Conservation (phyloP, 2,888 invertebrate genomes). For the Stenolophus ochropezus region DNA sequence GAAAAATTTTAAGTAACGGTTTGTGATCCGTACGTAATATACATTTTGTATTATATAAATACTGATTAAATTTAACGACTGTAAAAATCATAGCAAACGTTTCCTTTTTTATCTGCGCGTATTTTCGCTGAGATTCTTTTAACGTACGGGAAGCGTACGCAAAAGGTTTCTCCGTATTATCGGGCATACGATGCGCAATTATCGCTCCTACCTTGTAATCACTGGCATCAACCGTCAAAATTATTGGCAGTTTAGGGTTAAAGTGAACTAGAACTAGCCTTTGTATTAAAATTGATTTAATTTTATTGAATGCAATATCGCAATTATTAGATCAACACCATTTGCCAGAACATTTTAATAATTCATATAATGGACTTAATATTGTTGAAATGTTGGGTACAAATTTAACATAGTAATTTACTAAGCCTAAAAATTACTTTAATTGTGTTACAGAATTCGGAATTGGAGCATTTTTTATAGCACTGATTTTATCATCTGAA, state of each 20-base stretch:
- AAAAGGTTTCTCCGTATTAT: slow-evolving; percentile 56
- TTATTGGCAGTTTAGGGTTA: slow-evolving; percentile 47
- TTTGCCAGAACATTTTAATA: slow-evolving; percentile 5
- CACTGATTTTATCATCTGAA: slow-evolving; percentile 37
- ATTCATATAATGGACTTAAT: slow-evolving; percentile 45
- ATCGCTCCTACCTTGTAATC: slow-evolving; percentile 19
- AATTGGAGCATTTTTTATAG: slow-evolving; percentile 44
- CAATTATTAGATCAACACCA: slow-evolving; percentile 37
- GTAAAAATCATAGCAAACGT: slow-evolving; percentile 56
- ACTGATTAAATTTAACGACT: slow-evolving; percentile 26
- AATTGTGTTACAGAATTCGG: slow-evolving; percentile 47
- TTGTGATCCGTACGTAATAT: slow-evolving; percentile 44
- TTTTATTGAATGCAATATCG: slow-evolving; percentile 5
- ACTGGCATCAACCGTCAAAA: slow-evolving; percentile 52
- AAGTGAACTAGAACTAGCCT: slow-evolving; percentile 6
- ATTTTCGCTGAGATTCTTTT: slow-evolving; percentile 54
- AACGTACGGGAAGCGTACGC: slow-evolving; percentile 62
- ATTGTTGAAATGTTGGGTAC: slow-evolving; percentile 54
- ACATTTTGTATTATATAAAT: slow-evolving; percentile 28
- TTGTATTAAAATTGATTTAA: slow-evolving; percentile 5
- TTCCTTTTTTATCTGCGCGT: slow-evolving; percentile 60
- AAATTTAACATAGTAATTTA: slow-evolving; percentile 63
- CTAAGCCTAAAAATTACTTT: slow-evolving; percentile 57
- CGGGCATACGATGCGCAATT: neutral
- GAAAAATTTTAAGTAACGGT: slow-evolving; percentile 35